Evolutionary conservation across 2,888 invertebrate species (phyloP).

Genomic region (Mamestra brassicae): DNA sequence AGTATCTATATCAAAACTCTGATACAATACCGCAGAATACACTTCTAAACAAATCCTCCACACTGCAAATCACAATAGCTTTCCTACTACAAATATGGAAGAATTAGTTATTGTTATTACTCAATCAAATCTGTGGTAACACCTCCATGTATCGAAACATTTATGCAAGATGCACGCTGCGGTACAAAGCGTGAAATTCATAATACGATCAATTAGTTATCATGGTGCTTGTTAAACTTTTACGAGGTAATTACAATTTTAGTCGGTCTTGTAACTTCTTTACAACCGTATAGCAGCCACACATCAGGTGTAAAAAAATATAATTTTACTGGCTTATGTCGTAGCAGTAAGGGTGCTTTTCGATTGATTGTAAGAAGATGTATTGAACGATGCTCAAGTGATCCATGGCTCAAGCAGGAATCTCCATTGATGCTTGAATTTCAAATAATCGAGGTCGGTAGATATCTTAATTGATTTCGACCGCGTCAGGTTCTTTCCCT

Average conservation of each 20-base stretch:
- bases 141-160: conserved; percentile 14
- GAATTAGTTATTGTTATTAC: conserved; percentile 17
- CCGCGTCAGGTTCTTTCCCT: conserved; percentile 26
- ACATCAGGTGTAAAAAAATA: not conserved
- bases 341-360: not conserved
- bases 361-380: not conserved
- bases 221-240: conserved; percentile 18
- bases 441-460: conserved; percentile 1
- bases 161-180: conserved; percentile 17
- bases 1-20: no score
- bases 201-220: conserved; percentile 35
- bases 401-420: not conserved
- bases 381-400: not conserved
- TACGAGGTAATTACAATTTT: conserved; percentile 12
- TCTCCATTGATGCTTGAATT: conserved; percentile 12
- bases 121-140: conserved; percentile 17
- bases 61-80: not conserved
- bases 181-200: conserved; percentile 43
- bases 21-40: no score
- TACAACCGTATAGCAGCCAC: not conserved
- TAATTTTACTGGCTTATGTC: not conserved
- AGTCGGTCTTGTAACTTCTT: conserved; percentile 20
- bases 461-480: conserved; percentile 2
- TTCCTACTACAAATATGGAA: not conserved
- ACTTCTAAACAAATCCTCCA: not conserved